Percentiles rank a stretch among this genome's conserved stretches.
Evolutionary conservation across 1,140 invertebrate genomes (phyloP).

Genomic region (Drosophila triauraria): DNA sequence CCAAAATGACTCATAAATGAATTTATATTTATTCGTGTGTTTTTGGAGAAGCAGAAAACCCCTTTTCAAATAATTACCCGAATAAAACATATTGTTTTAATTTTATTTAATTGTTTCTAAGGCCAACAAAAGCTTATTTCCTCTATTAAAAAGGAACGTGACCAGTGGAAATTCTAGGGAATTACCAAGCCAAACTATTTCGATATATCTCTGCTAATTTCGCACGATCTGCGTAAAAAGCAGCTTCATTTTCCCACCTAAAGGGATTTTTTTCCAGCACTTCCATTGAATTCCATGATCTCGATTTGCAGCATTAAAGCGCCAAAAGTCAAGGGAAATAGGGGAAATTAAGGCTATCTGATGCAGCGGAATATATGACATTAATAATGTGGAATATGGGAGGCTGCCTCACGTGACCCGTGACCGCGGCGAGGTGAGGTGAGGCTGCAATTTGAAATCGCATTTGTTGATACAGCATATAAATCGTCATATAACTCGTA

Average conservation of each 20-base stretch:
- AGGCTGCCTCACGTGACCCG: background rate
- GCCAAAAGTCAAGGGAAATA: constrained; percentile 18
- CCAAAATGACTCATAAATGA: background rate
- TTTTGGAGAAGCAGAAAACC: too few relatives aligned
- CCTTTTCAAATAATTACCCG: background rate
- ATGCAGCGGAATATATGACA: background rate
- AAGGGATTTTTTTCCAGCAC: background rate
- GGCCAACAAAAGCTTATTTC: too few relatives aligned
- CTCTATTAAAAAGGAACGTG: too few relatives aligned
- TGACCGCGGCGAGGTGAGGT: constrained; percentile 15
- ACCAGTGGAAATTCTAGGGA: too few relatives aligned
- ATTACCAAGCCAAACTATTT: background rate
- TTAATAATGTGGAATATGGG: background rate
- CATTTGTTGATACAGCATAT: constrained; percentile 44
- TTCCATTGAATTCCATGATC: background rate
- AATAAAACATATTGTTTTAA: background rate
- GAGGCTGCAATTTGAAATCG: constrained; percentile 41
- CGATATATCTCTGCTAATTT: background rate
- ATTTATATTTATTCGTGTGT: background rate
- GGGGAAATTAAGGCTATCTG: constrained; percentile 25
- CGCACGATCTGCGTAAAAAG: background rate
- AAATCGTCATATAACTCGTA: constrained; percentile 11
- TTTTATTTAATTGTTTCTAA: background rate
- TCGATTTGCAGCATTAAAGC: constrained; percentile 10
- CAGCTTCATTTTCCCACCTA: background rate